Evolutionary conservation across 2,113 vertebrate genomes (phyloP), one percentile per base, ranked within the genome.

Genomic region (Arothron firmamentum): DNA sequence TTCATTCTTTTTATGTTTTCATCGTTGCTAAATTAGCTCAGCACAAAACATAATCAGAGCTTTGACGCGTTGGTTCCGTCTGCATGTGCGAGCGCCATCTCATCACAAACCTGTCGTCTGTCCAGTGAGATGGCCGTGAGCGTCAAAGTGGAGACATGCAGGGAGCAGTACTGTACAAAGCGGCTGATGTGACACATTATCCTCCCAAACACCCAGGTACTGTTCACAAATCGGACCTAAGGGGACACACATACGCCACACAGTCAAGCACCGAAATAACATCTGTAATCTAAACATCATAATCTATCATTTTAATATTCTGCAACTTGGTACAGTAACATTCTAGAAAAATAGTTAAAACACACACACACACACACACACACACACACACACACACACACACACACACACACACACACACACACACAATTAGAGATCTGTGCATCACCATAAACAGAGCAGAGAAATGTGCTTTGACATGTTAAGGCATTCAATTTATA

Each of bases 161-260:
- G 90, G 5, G 95, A 98, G 71, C 95, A 98, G 72, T 98, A 96
- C 78, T 98, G 95, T 0, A 93, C 96, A 46, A 98, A 98, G 31
- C 96, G 93, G 55, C 96, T 98, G 80, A 98, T 74, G 1, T 98
- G 96, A 65, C 95, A 98, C 96, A 98, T 98, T 3, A 82, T 89
- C 58, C 93, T 94, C 58, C 95, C 95, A 1, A 98, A 98, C 62
- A 95, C 84, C 96, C 95, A 97, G 0, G 93, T 94, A 62, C 94
- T 98, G 87, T 95, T 93, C 72, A 98, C 94, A 53, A 98, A 98
- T 20, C 94, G 94, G 52, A 92, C 94, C 96, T 98, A 72, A 31
- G 18, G 25, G 45, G 51, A 59, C 15, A 68, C 64, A 72, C 31
- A 65, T 7, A 65, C 47, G 53, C 14, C 48, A 59, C 59, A 63